A percentile compares a stretch with the other conserved stretches of the same genome.
Conservation (phyloP, 2,888 invertebrate species). For the Psococerastis gibbosa region DNA sequence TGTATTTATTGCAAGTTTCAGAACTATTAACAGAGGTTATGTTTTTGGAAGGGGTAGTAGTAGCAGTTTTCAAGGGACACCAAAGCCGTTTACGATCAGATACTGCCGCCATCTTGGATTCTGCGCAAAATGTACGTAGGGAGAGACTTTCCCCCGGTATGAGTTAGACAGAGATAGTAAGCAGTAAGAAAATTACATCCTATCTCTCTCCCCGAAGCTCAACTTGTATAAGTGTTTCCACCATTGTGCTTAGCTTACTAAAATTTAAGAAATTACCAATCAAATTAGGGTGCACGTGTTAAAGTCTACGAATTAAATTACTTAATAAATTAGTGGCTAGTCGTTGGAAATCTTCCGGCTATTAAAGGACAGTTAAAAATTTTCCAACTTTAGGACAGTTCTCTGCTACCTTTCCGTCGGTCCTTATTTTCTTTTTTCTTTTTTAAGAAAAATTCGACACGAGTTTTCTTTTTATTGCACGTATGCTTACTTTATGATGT, state of each 20-base stretch:
- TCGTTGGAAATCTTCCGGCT: no score
- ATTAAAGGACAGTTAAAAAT: no score
- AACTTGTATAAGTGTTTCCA: background rate
- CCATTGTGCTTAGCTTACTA: background rate
- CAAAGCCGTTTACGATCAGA: background rate
- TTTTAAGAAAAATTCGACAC: background rate
- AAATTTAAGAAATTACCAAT: no score
- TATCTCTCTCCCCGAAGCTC: background rate
- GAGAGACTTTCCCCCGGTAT: background rate
- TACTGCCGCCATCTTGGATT: slow-evolving; percentile 4
- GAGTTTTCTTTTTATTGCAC: slow-evolving; percentile 9
- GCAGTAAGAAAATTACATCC: background rate
- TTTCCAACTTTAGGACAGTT: no score
- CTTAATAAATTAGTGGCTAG: no score
- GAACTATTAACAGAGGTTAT: background rate
- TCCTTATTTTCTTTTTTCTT: background rate
- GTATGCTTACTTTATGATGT: slow-evolving; percentile 8
- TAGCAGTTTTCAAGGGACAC: background rate
- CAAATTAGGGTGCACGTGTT: no score
- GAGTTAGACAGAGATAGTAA: background rate
- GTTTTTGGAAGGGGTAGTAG: background rate
- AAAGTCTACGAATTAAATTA: no score
- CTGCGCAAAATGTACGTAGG: background rate
- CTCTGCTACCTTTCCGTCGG: background rate
- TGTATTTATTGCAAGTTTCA: background rate